Percentiles rank a stretch among this genome's conserved stretches.
phyloP scores from a whole-genome alignment of 1,140 invertebrate genomes.

The Leptoteleia sp. region DNA sequence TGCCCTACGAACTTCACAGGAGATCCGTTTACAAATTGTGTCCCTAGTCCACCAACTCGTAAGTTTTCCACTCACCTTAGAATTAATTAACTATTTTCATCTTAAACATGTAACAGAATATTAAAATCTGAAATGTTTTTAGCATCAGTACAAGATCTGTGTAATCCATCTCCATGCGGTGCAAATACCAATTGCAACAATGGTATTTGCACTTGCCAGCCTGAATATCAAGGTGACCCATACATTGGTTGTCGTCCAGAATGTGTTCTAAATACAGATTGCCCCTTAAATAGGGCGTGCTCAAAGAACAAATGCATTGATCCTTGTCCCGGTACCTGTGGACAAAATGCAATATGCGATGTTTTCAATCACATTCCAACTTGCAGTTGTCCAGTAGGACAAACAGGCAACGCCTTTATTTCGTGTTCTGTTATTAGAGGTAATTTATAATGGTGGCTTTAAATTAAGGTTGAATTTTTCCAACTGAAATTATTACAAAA shows the following conservation, averaged over 20 bases:
- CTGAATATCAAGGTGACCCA: slow-evolving; percentile 87
- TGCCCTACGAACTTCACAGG: slow-evolving; percentile 86
- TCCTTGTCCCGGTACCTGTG: slow-evolving; percentile 81
- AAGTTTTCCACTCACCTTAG: too few relatives aligned
- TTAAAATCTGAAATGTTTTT: too few relatives aligned
- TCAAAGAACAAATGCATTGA: slow-evolving; percentile 80
- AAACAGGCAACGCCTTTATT: slow-evolving; percentile 76
- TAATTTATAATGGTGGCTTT: slow-evolving; percentile 13
- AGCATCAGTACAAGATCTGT: slow-evolving; percentile 65
- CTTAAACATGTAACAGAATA: too few relatives aligned
- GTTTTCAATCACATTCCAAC: slow-evolving; percentile 65
- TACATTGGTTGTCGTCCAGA: slow-evolving; percentile 87
- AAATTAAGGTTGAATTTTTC: too few relatives aligned
- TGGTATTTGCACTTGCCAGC: slow-evolving; percentile 84
- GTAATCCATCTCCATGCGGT: slow-evolving; percentile 80
- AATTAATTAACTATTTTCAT: too few relatives aligned
- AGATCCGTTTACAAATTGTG: slow-evolving; percentile 86
- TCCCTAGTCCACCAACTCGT: slow-evolving; percentile 78
- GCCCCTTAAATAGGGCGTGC: slow-evolving; percentile 82
- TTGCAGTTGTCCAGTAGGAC: slow-evolving; percentile 76
- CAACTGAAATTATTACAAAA: background rate
- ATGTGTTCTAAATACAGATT: slow-evolving; percentile 86
- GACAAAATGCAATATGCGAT: slow-evolving; percentile 79
- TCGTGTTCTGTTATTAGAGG: slow-evolving; percentile 14
- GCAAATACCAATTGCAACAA: slow-evolving; percentile 82